Evolutionary conservation across 2,888 invertebrate species (phyloP).

Genomic region (Proisotoma minuta): DNA sequence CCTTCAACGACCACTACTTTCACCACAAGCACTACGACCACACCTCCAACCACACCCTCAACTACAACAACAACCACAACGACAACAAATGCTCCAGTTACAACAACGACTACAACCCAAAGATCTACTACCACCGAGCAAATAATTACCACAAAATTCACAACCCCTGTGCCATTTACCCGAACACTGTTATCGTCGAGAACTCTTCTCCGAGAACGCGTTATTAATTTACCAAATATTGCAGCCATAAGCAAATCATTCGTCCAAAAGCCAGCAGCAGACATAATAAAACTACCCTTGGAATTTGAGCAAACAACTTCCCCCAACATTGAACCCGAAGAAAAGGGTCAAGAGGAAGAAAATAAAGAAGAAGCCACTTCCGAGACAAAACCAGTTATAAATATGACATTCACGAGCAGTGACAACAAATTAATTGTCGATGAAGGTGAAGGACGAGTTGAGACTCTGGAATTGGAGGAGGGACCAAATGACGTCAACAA

Average conservation of each 20-base stretch:
- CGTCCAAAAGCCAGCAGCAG: not conserved
- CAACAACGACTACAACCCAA: slow-evolving; percentile 1
- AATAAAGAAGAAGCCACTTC: no score
- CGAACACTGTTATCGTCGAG: not conserved
- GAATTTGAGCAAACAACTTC: no score
- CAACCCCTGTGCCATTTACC: not conserved
- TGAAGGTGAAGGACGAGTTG: not conserved
- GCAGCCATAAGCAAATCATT: not conserved
- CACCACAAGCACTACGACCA: not conserved
- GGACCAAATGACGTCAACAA: not conserved
- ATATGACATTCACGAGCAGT: slow-evolving; percentile 3
- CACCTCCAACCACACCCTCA: not conserved
- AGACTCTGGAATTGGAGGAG: slow-evolving; percentile 2
- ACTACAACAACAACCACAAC: not conserved
- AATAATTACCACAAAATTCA: not conserved
- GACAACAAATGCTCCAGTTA: not conserved
- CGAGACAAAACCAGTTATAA: not conserved
- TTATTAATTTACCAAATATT: not conserved
- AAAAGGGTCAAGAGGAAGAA: not conserved
- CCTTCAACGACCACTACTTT: not conserved
- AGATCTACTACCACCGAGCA: not conserved
- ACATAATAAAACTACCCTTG: no score
- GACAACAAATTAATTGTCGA: not conserved
- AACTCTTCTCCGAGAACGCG: not conserved
- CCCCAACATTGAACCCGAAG: no score